Conservation (phyloP, 64 coral and sea anemone genomes). For the Exaiptasia diaphana region DNA sequence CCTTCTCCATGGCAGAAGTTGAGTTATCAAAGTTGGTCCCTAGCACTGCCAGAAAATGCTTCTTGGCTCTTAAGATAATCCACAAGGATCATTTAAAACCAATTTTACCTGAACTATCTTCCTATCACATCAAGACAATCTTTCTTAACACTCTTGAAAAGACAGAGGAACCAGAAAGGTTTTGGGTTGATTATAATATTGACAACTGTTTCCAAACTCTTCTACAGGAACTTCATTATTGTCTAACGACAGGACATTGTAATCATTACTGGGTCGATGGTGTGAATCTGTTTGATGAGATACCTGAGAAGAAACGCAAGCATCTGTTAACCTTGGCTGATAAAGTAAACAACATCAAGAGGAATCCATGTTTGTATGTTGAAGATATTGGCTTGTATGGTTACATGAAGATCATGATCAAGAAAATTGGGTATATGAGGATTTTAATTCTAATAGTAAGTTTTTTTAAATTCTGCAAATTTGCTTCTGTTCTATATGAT, state of each 20-base stretch:
- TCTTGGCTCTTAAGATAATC: conserved; percentile 59
- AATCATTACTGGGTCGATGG: conserved; percentile 43
- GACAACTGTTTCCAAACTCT: conserved; percentile 39
- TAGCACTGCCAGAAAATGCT: conserved; percentile 46
- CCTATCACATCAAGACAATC: conserved; percentile 48
- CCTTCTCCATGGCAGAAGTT: conserved; percentile 64
- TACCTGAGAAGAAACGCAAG: neutral
- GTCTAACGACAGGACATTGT: conserved; percentile 6
- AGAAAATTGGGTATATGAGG: too few relatives aligned
- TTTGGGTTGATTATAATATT: conserved; percentile 48
- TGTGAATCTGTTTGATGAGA: conserved; percentile 35
- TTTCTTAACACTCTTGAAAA: conserved; percentile 51
- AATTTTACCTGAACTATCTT: neutral
- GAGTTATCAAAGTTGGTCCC: conserved; percentile 52
- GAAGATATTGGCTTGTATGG: too few relatives aligned
- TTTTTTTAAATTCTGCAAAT: too few relatives aligned
- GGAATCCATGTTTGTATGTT: too few relatives aligned
- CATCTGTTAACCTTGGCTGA: too few relatives aligned
- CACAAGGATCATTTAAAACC: conserved; percentile 56
- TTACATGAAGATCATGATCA: too few relatives aligned
- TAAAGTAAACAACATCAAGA: too few relatives aligned
- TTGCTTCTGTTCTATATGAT: too few relatives aligned
- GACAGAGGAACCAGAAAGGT: neutral
- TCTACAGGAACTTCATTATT: conserved; percentile 16
- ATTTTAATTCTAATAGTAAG: too few relatives aligned